These are phyloP conservation scores for Ariolimax columbianus DNA, from an alignment of 2,888 invertebrate species.

Conservation along the genomic window DNA sequence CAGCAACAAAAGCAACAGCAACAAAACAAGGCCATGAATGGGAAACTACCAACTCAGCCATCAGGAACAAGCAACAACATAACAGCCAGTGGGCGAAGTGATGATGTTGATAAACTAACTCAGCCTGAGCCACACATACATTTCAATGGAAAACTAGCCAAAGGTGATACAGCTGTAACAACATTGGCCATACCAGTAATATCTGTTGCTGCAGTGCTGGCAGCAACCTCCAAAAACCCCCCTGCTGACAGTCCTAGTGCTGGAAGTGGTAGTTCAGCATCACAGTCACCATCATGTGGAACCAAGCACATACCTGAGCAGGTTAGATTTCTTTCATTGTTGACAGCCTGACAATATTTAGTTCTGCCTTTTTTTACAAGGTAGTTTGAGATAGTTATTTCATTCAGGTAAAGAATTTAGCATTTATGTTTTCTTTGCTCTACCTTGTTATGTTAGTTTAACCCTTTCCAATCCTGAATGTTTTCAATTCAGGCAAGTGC, in stretches of 20 bases:
- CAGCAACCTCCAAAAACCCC: background rate
- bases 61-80: slow-evolving; percentile 23
- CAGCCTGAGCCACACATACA: slow-evolving; percentile 17
- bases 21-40: slow-evolving; percentile 28
- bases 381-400: background rate
- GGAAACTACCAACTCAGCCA: slow-evolving; percentile 34
- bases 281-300: slow-evolving; percentile 46
- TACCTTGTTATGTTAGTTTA: too few relatives aligned
- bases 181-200: background rate
- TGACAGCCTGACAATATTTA: background rate
- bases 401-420: background rate
- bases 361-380: background rate
- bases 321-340: slow-evolving; percentile 42
- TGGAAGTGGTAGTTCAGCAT: slow-evolving; percentile 44
- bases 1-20: slow-evolving; percentile 45
- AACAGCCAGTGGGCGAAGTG: background rate
- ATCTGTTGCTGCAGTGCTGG: background rate
- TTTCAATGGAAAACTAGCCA: slow-evolving; percentile 22
- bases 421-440: background rate
- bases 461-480: too few relatives aligned
- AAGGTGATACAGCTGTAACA: slow-evolving; percentile 10
- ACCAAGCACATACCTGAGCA: slow-evolving; percentile 48
- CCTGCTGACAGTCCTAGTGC: slow-evolving; percentile 40
- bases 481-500: too few relatives aligned
- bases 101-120: background rate